These are phyloP conservation scores for Bryconaethiops microstoma DNA, from an alignment of 2,797 vertebrate species.

Conservation along the genomic window DNA sequence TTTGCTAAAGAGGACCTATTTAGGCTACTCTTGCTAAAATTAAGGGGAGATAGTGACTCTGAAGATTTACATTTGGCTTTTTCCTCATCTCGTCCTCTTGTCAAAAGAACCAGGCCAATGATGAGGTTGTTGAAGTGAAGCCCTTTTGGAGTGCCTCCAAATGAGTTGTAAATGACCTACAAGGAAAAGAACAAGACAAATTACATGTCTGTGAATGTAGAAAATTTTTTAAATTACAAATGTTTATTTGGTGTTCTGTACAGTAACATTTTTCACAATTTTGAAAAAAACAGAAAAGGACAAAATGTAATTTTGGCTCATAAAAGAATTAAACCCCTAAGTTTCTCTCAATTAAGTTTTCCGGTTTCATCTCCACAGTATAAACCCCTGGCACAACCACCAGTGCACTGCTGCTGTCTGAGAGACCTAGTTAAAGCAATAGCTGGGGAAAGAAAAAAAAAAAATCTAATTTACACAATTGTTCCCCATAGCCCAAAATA, in stretches of 20 bases:
- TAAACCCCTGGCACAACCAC: background rate
- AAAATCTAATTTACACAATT: too few relatives aligned
- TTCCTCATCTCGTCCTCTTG: slow-evolving; percentile 94
- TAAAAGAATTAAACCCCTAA: background rate
- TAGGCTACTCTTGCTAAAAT: background rate
- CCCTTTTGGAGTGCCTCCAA: slow-evolving; percentile 96
- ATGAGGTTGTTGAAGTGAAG: slow-evolving; percentile 98
- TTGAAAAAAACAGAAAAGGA: background rate
- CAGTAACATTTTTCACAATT: background rate
- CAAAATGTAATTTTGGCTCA: background rate
- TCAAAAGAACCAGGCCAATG: slow-evolving; percentile 94
- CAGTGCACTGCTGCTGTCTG: background rate
- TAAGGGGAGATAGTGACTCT: background rate
- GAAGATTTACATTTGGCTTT: slow-evolving; percentile 93
- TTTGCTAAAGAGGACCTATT: background rate
- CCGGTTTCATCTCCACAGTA: background rate
- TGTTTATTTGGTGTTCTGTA: background rate
- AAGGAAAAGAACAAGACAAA: too few relatives aligned
- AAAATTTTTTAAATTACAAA: background rate
- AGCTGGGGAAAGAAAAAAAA: too few relatives aligned
- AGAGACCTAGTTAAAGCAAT: background rate
- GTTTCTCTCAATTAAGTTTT: background rate
- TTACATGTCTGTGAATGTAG: too few relatives aligned
- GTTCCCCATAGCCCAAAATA: too few relatives aligned
- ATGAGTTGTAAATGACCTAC: slow-evolving; percentile 96